Base-by-base conservation (phyloP, 2,113 vertebrate species). In the Chlamydotis undulata region DNA sequence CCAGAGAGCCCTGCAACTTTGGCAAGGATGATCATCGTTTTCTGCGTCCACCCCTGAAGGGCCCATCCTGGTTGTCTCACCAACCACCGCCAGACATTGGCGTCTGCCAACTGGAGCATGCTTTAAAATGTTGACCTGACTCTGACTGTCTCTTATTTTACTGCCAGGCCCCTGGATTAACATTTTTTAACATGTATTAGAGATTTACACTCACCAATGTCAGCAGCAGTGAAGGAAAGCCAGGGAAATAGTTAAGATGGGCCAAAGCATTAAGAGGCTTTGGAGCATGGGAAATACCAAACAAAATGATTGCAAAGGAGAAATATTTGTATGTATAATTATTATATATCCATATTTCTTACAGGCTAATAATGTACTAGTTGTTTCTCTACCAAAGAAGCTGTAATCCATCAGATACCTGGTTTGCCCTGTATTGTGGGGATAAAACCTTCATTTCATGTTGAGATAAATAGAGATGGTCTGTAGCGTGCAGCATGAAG, bases 381-480 rank as follows among this genome's bases (percentile, higher is more conserved):
- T 19, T 68, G 31, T 47, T 91, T 74, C 61, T 74, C 41, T 41
- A 28, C 61, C 61, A 73, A 57, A 89, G 71, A 63, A 73, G 52
- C 70, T 64, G 60, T 74, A 87, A 86, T 81, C 56, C 1, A 74
- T 50, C 52, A 15, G 6, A 89, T 74, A 31, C 41, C 41, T 85
- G 83, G 59, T 68, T 93, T 87, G 59, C 71, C 10, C 64, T 69
- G 67, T 76, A 33, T 9, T 37, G 53, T 57, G 61, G 11, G 93
- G 86, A 64, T 74, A 87, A 96, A 93, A 45, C 90, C 79, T 64
- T 83, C 3, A 11, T 76, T 90, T 96, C 90, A 87, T 29, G 26
- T 33, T 68, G 96, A 89, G 96, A 95, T 95, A 95, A 96, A 84
- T n/a, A 90, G 83, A 67, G 85, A 78, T 73, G 64, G 84, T 73